phyloP scores from a whole-genome alignment of 30 jellyfish, hydroid and myxozoan genomes.

The Hydractinia echinata region DNA sequence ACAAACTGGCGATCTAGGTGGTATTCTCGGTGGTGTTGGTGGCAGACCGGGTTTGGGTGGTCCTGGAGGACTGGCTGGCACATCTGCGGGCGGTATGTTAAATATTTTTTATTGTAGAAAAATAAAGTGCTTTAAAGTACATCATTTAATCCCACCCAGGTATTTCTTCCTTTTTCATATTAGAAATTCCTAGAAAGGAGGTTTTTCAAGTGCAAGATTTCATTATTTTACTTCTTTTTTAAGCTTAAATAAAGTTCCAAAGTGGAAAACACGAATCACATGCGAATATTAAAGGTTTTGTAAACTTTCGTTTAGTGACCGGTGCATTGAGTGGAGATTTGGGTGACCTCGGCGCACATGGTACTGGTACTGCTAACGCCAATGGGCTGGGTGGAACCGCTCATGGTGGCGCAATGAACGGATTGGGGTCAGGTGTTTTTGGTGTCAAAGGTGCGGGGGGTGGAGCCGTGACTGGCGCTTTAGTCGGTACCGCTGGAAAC shows the following conservation, averaged over 20 bases:
- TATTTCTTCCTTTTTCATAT: neutral
- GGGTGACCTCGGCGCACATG: conserved; percentile 94
- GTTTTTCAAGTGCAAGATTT: neutral
- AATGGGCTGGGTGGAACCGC: conserved; percentile 94
- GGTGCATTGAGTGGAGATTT: conserved; percentile 87
- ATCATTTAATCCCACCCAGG: neutral
- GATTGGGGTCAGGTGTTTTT: conserved; percentile 88
- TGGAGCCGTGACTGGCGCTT: conserved; percentile 84
- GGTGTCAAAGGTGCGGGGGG: conserved; percentile 96
- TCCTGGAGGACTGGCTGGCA: conserved; percentile 93
- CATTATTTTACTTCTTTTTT: too few relatives aligned
- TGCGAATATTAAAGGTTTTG: too few relatives aligned
- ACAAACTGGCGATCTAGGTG: conserved; percentile 91
- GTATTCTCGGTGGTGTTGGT: conserved; percentile 71
- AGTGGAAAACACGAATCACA: too few relatives aligned
- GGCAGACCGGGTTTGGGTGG: conserved; percentile 96
- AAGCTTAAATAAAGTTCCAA: too few relatives aligned
- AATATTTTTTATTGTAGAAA: neutral
- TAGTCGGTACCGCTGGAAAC: conserved; percentile 77
- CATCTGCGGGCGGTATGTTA: conserved; percentile 77
- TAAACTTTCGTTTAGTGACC: conserved; percentile 20
- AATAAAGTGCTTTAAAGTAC: neutral
- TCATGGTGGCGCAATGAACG: conserved; percentile 85
- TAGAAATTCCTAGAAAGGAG: too few relatives aligned
- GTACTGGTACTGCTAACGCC: conserved; percentile 93